Evolutionary conservation across 1,140 invertebrate genomes (phyloP).

Genomic region (Cardiocondyla obscurior): DNA sequence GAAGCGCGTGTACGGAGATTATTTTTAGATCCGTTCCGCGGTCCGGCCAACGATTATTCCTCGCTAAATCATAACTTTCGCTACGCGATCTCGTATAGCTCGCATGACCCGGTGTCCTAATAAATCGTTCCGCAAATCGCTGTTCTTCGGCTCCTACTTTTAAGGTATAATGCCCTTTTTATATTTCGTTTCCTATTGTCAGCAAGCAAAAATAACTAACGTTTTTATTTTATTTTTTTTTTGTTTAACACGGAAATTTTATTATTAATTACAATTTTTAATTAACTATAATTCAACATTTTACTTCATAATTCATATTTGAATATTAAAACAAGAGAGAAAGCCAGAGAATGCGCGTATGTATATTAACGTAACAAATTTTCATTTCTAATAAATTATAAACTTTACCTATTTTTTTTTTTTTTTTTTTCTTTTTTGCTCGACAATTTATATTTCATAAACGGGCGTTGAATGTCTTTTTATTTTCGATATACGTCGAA

Average conservation of each 20-base stretch:
- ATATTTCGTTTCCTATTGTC: neutral
- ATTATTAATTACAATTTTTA: constrained; percentile 1
- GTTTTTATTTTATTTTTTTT: too few relatives aligned
- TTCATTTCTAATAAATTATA: neutral
- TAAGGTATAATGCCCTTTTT: neutral
- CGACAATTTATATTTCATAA: neutral
- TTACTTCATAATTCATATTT: constrained; percentile 1
- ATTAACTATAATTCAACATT: neutral
- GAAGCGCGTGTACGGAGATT: constrained; percentile 60
- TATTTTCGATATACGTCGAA: neutral
- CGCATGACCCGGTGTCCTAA: constrained; percentile 17
- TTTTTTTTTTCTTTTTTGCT: neutral
- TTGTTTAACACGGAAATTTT: neutral
- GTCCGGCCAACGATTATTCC: constrained; percentile 66
- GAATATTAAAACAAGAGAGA: neutral
- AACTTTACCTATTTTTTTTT: neutral
- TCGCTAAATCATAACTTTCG: constrained; percentile 74
- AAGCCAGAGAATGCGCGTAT: neutral
- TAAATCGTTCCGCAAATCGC: constrained; percentile 55
- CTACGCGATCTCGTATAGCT: constrained; percentile 34
- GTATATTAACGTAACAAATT: neutral
- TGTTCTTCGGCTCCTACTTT: neutral
- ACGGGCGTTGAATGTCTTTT: neutral
- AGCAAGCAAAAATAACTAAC: constrained; percentile 2
- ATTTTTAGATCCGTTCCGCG: constrained; percentile 65